Base-by-base conservation (phyloP, 2,113 vertebrate species). In the Trogon surrucura region DNA sequence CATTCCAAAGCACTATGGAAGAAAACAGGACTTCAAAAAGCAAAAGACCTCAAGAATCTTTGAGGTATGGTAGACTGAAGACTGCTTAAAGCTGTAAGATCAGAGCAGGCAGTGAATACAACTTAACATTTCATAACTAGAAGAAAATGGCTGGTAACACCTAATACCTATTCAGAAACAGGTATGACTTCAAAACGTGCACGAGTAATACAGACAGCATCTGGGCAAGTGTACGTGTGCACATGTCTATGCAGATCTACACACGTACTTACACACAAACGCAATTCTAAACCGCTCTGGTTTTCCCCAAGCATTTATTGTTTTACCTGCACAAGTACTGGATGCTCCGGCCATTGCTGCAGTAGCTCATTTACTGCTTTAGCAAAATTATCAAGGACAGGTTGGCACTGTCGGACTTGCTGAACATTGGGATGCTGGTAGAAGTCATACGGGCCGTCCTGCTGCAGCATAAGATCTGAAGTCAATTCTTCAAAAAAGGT, bases 341-440 rank as follows among this genome's bases (percentile, higher is more conserved):
- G 99, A 93, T 99, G 99, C 7, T 99, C 99, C 0, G 99, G 99
- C 99, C 99, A 99, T 29, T 99, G 99, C 65, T 98, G 97, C 32
- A 99, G 96, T 22, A 99, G 97, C 71, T 91, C 88, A 57, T 93
- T 98, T 54, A 99, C 98, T 16, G 98, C 98, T 29, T 96, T 96
- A 41, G 93, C 96, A 92, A 99, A 98, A 91, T 97, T 96, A 29
- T 98, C 97, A 53, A 99, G 97, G 11, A 99, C 98, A 27, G 98
- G 98, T 5, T 99, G 98, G 92, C 99, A 99, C 44, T 98, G 98
- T 2, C 97, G 97, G 18, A 98, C 99, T 97, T 99, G 98, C 38
- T 98, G 98, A 96, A 99, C 97, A 72, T 99, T 99, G 77, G 99
- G 98, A 75, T 99, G 98, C 86, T 98, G 99, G 92, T 99, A 99